Conservation (phyloP, 2,113 vertebrate genomes). For the Mormoops blainvillei region DNA sequence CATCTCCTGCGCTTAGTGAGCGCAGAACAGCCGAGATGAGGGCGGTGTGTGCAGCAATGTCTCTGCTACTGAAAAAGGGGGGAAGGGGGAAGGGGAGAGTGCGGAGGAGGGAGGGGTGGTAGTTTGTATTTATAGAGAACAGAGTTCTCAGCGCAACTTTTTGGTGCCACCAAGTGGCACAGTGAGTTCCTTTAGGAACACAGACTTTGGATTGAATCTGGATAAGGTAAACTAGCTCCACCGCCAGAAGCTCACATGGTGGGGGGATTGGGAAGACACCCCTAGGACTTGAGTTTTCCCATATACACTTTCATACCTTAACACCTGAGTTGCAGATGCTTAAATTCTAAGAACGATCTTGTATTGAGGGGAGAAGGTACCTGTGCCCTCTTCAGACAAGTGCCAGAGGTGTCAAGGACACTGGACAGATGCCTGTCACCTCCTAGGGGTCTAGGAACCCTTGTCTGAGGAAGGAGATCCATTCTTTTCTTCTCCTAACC, state of each 20-base stretch:
- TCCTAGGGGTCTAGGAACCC: background rate
- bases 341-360: background rate
- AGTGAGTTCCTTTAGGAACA: conserved; percentile 75
- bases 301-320: background rate
- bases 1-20: conserved; percentile 39
- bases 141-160: conserved; percentile 79
- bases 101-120: conserved; percentile 71
- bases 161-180: conserved; percentile 85
- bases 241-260: conserved; percentile 36
- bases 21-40: conserved; percentile 66
- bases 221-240: background rate
- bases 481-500: background rate
- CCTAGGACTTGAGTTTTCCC: background rate
- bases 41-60: conserved; percentile 64
- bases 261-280: background rate
- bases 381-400: background rate
- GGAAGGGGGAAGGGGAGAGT: conserved; percentile 33
- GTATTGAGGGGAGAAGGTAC: background rate
- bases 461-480: background rate
- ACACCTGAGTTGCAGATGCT: background rate
- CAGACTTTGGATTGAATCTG: conserved; percentile 54
- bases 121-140: conserved; percentile 76
- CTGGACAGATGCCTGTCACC: background rate
- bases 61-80: conserved; percentile 50
- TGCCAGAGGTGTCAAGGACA: conserved; percentile 5